phyloP scores from a whole-genome alignment of 2,888 invertebrate species.

The Parapristionchus giblindavisi region DNA sequence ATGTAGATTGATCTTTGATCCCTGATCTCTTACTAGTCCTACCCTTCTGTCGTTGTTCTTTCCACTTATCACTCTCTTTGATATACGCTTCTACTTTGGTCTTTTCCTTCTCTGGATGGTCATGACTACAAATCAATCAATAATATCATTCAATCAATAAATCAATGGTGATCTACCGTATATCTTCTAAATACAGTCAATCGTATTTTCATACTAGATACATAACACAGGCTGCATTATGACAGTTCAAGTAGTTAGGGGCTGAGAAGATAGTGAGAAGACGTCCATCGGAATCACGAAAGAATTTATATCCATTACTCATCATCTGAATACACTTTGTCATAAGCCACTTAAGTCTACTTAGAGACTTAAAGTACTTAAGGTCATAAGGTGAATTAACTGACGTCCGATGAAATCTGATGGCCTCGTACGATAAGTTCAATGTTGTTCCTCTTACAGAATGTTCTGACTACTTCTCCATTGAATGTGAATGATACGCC shows the following conservation, averaged over 20 bases:
- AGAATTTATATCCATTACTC: constrained; percentile 44
- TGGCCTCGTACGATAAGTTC: constrained; percentile 50
- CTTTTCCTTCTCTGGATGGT: neutral
- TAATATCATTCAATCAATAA: neutral
- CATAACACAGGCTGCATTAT: constrained; percentile 48
- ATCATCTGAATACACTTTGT: constrained; percentile 42
- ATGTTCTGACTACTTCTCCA: constrained; percentile 43
- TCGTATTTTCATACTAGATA: neutral
- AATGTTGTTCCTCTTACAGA: constrained; percentile 47
- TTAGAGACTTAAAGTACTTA: too few species aligned
- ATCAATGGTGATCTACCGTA: too few species aligned
- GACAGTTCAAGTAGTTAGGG: constrained; percentile 49
- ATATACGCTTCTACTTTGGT: neutral
- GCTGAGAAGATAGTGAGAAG: constrained; percentile 54
- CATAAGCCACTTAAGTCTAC: neutral
- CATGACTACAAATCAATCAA: neutral
- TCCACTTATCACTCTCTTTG: neutral
- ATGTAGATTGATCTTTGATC: neutral
- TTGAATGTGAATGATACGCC: constrained; percentile 52
- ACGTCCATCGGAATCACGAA: constrained; percentile 42
- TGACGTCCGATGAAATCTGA: constrained; percentile 46
- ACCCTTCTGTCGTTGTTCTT: neutral
- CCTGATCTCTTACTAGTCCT: neutral
- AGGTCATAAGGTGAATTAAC: too few species aligned
- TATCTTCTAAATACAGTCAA: constrained; percentile 22